Evolutionary conservation across 2,113 vertebrate genomes (phyloP).

Genomic region (Triplophysa tibetana): DNA sequence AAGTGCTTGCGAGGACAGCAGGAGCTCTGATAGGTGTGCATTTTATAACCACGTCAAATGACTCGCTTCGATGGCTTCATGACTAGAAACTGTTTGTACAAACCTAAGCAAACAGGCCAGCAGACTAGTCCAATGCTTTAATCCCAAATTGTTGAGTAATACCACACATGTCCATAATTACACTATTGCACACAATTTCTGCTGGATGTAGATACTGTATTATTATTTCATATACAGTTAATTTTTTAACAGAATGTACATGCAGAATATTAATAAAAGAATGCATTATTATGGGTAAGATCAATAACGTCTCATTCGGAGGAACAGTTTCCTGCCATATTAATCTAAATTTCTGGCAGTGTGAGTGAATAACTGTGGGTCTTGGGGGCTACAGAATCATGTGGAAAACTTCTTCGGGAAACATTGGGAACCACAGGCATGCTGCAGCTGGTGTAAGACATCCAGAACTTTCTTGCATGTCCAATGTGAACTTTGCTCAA

Average conservation of each 20-base stretch:
- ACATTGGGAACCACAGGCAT: conserved; percentile 9
- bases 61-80: conserved; percentile 27
- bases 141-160: background rate
- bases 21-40: background rate
- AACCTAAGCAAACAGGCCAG: conserved; percentile 17
- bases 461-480: conserved; percentile 15
- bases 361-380: conserved; percentile 24
- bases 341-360: conserved; percentile 42
- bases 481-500: conserved; percentile 1
- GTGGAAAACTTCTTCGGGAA: conserved; percentile 40
- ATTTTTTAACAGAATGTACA: too few species aligned
- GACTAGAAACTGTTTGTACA: conserved; percentile 10
- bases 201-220: too few species aligned
- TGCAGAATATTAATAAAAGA: background rate
- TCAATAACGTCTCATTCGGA: conserved; percentile 2
- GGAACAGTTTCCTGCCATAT: conserved; percentile 12
- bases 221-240: too few species aligned
- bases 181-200: too few species aligned
- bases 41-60: conserved; percentile 45
- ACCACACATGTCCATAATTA: background rate
- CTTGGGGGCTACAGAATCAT: conserved; percentile 29
- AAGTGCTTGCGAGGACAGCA: conserved; percentile 42
- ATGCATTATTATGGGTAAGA: background rate
- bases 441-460: background rate
- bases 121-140: background rate